Conservation (phyloP, 2,888 invertebrate genomes). For the Melanotus villosus region DNA sequence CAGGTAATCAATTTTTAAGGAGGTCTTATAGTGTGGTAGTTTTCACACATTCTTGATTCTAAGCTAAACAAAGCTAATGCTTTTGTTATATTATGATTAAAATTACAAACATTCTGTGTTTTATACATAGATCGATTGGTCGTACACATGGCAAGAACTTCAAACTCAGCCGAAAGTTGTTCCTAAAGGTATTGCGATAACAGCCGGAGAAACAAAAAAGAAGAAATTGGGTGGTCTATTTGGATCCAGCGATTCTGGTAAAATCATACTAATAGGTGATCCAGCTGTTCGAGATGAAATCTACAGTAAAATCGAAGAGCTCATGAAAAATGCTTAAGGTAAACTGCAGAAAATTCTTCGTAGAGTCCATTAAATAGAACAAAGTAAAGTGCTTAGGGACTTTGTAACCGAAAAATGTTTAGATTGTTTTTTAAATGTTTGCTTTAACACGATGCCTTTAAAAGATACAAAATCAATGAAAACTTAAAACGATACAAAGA, state of each 20-base stretch:
- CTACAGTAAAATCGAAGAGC: conserved; percentile 63
- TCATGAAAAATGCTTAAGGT: conserved; percentile 55
- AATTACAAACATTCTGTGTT: not conserved
- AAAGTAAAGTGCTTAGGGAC: not conserved
- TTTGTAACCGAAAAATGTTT: too few relatives aligned
- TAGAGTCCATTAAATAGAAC: not conserved
- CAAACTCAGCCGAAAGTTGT: conserved; percentile 77
- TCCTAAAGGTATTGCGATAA: conserved; percentile 79
- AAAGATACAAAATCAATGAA: not conserved
- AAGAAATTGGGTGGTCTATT: conserved; percentile 77
- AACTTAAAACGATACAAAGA: too few relatives aligned
- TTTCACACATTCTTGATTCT: not conserved
- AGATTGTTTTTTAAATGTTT: not conserved
- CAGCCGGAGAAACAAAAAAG: conserved; percentile 71
- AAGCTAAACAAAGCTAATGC: too few relatives aligned
- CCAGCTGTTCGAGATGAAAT: conserved; percentile 60
- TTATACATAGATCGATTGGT: conserved; percentile 78
- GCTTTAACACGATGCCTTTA: conserved; percentile 6
- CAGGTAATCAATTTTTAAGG: conserved; percentile 75
- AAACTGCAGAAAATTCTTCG: not conserved
- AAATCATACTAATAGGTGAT: conserved; percentile 71
- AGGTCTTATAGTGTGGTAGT: not conserved
- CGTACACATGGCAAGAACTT: conserved; percentile 84
- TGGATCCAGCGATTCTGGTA: conserved; percentile 74
- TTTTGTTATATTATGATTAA: too few relatives aligned